These are phyloP conservation scores for Avahi laniger DNA, from an alignment of 2,797 vertebrate species.

Conservation along the genomic window DNA sequence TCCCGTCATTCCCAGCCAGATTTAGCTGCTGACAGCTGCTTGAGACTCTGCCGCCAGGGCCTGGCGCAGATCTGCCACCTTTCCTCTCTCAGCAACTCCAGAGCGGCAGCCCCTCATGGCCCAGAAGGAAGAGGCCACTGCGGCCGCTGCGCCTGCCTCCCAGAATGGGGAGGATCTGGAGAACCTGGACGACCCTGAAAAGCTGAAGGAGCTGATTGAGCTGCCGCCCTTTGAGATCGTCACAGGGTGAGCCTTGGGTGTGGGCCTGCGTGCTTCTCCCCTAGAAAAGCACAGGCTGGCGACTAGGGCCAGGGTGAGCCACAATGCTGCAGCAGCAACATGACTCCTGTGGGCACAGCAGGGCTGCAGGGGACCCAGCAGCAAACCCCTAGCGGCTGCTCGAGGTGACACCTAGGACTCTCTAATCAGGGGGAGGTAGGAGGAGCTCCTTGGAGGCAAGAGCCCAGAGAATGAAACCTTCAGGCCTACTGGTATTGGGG, in stretches of 20 bases:
- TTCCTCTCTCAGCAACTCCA: conserved; percentile 54
- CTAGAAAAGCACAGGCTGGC: background rate
- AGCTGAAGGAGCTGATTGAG: conserved; percentile 89
- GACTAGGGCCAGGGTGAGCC: background rate
- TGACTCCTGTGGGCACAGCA: accelerated
- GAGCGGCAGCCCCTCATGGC: conserved; percentile 80
- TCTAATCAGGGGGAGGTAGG: background rate
- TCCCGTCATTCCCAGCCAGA: conserved; percentile 74
- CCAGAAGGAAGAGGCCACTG: conserved; percentile 80
- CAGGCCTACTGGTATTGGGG: background rate
- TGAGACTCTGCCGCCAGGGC: conserved; percentile 69
- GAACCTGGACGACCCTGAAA: conserved; percentile 80
- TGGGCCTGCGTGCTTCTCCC: background rate
- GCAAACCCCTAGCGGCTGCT: background rate
- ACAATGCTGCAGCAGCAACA: background rate
- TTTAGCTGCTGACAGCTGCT: conserved; percentile 86
- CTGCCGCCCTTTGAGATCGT: conserved; percentile 95
- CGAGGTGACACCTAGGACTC: background rate
- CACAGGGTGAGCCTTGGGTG: conserved; percentile 87
- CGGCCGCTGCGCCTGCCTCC: conserved; percentile 48
- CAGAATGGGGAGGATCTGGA: conserved; percentile 81
- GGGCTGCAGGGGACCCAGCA: background rate
- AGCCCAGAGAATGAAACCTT: background rate
- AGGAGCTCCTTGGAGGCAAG: background rate
- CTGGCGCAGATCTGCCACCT: conserved; percentile 48